phyloP scores from a whole-genome alignment of 2,797 vertebrate species.

The Clarias platycephalus region DNA sequence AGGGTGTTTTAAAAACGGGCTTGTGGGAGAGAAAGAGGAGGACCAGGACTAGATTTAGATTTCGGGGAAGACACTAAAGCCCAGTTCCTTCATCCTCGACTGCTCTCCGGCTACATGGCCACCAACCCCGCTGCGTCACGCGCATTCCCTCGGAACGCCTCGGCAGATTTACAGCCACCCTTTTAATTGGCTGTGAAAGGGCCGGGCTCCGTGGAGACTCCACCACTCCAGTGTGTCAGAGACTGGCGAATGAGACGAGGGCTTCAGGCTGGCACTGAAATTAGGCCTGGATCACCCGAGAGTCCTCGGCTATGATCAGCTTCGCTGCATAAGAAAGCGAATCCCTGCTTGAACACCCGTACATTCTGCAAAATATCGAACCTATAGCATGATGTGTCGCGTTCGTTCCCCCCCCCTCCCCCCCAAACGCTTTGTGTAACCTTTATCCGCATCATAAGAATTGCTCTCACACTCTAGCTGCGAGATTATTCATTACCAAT shows the following conservation, averaged over 20 bases:
- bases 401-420: no score
- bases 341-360: conserved; percentile 28
- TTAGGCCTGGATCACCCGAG: conserved; percentile 36
- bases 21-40: neutral
- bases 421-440: neutral
- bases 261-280: conserved; percentile 37
- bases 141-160: conserved; percentile 9
- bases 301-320: conserved; percentile 36
- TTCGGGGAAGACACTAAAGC: conserved; percentile 20
- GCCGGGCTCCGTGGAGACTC: conserved; percentile 39
- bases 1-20: conserved; percentile 18
- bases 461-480: conserved; percentile 17
- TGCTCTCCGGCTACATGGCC: conserved; percentile 33
- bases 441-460: conserved; percentile 34
- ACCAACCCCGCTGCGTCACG: conserved; percentile 25
- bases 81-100: conserved; percentile 34
- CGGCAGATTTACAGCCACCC: conserved; percentile 24
- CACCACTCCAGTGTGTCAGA: conserved; percentile 18
- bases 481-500: conserved; percentile 42
- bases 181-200: conserved; percentile 50
- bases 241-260: conserved; percentile 34
- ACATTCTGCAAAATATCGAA: conserved; percentile 12
- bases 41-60: neutral
- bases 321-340: conserved; percentile 5
- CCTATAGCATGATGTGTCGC: neutral